Conservation (phyloP, 2,888 invertebrate genomes). For the Allolobophora icterica region DNA sequence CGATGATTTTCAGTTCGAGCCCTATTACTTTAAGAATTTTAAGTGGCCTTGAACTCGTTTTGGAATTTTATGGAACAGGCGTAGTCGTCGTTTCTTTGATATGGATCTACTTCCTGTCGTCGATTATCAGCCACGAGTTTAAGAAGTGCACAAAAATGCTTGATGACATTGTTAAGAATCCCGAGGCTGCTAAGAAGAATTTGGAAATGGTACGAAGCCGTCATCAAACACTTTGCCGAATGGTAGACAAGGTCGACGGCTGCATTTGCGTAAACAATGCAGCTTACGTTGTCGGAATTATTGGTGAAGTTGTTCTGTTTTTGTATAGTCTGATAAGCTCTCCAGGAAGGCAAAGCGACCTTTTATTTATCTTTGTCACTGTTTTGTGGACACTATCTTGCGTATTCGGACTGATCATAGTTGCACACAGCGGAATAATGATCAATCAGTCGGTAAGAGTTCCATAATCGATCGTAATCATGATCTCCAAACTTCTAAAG, state of each 20-base stretch:
- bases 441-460: slow-evolving; percentile 20
- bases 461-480: no score
- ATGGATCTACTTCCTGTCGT: background rate
- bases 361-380: background rate
- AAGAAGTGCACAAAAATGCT: background rate
- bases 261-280: background rate
- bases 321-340: background rate
- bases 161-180: background rate
- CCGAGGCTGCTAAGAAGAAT: background rate
- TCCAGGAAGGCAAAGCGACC: background rate
- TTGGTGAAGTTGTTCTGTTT: background rate
- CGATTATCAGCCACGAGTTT: background rate
- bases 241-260: background rate
- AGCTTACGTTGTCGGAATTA: background rate
- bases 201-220: background rate
- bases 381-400: background rate
- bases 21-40: background rate
- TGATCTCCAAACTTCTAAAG: no score
- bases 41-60: background rate
- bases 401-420: background rate
- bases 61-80: background rate
- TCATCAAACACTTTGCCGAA: slow-evolving; percentile 18
- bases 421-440: background rate
- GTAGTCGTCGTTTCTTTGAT: background rate
- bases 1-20: background rate